A percentile compares a stretch with the other conserved stretches of the same genome.
These are phyloP conservation scores for Remorina albescens DNA, from an alignment of 2,797 vertebrate species.

Conservation along the genomic window DNA sequence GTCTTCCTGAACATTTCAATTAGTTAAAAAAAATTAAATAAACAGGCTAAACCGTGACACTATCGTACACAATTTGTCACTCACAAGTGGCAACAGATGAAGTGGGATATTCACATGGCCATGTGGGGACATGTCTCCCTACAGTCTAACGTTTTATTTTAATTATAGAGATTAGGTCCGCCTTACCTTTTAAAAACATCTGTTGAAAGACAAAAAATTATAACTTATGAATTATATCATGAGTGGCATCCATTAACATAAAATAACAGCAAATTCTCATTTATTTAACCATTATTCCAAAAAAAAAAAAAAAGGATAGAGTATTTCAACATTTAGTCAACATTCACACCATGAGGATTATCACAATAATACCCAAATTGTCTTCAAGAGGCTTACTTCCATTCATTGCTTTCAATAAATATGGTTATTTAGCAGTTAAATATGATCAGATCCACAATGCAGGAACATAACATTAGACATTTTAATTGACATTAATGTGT, in stretches of 20 bases:
- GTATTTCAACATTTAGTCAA: constrained; percentile 14
- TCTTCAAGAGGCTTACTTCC: constrained; percentile 8
- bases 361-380: constrained; percentile 28
- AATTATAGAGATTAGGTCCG: neutral
- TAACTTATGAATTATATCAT: neutral
- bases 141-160: neutral
- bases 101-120: neutral
- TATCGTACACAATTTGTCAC: neutral
- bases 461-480: constrained; percentile 24
- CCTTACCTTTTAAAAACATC: neutral
- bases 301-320: constrained; percentile 29
- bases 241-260: neutral
- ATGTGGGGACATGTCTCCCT: neutral
- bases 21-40: no score
- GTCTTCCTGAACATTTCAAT: no score
- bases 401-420: constrained; percentile 50
- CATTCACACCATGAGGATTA: constrained; percentile 19
- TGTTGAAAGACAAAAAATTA: neutral
- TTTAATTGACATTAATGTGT: constrained; percentile 24
- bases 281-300: constrained; percentile 44
- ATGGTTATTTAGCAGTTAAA: constrained; percentile 9
- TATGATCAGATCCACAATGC: neutral
- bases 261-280: constrained; percentile 18
- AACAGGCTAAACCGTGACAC: neutral
- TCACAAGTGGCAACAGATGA: neutral